Base-by-base conservation (phyloP, 2,888 invertebrate species). In the Eumerus sabulonum region DNA sequence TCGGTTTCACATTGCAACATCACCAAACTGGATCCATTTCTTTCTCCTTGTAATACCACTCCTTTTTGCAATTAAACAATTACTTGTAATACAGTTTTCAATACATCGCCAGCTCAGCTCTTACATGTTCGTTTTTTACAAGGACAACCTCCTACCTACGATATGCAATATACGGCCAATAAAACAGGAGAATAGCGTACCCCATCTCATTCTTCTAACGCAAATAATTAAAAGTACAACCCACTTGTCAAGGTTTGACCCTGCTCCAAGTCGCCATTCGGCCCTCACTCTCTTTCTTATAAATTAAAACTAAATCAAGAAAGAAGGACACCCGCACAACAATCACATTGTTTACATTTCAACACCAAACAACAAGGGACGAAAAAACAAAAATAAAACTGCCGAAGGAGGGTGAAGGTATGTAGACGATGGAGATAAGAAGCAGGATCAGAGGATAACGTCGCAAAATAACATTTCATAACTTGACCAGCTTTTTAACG, bases 401-500 rank as follows among this genome's bases (percentile, higher is more conserved):
- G 27, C 27, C 2, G 27, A 47, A 17, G 40, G 3, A 54, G 13
- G 38, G 35, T 18, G 42, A 17, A 27, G 18, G 14, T 18, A 38
- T 14, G 19, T 7, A 50, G 50, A 40, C 60, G 17, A 14, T 18
- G 36, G 27, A 18, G 16, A 13, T 12, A 48, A 60, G 40, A 63
- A 47, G 36, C 62, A 71, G 62, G 57, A 63, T 62, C 68, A 64
- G 50, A 60, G 64, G 68, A 67, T 63, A 68, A 73, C 59, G 79
- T 74, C 74, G 79, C 74, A 64, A 74, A 74, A 79, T 68, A 44
- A 40, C 63, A 72, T 79, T 79, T 79, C 74, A 79, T 68, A 79
- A 79, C 77, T 74, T 79, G 79, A 79, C 79, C 79, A 79, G 79
- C 74, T 79, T 79, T 79, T 79, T 64, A 79, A 79, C 79, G 79